Evolutionary conservation across 2,797 vertebrate genomes (phyloP), one percentile per base, ranked within the genome.

Genomic region (Poeciliopsis infans): DNA sequence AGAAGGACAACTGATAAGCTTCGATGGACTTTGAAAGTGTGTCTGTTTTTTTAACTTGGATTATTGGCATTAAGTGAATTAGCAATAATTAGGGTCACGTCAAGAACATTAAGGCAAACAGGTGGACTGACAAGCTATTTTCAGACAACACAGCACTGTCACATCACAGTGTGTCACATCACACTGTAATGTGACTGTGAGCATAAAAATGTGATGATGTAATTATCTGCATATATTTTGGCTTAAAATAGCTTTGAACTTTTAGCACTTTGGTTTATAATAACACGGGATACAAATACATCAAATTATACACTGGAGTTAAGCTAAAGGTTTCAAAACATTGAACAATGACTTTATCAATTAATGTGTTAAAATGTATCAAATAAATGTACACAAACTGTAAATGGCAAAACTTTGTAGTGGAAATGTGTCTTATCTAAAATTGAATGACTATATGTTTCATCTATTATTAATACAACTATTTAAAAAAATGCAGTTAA

Each of bases 61-160:
- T 94, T 91, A 91, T 89, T 92, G 85, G 89, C 69, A 85, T 92
- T 78, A 92, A 76, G 87, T 88, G 88, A 89, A 89, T 92, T 86
- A 87, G 82, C 64, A 39, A 79, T 93, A 90, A 92, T 93, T 88
- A 87, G 87, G 89, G 89, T 92, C 89, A 85, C 45, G 78, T 87
- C 84, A 82, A 87, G 66, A 75, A 86, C 87, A 83, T 91, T 83
- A 85, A 83, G 77, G 81, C 79, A 79, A 84, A 87, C 88, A 89
- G 90, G 89, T 87, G 91, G 82, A 72, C 46, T 41, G 77, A 87
- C 0, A 16, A 72, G 82, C 86, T 94, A 90, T 93, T 93, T 89
- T 85, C 79, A 90, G 88, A 87, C 72, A 79, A 75, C 77, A 78
- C 74, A 69, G 46, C 81, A 46, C 13, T 46, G 13, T 47, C 46